phyloP scores from a whole-genome alignment of 2,797 vertebrate species.

The Arrhamphus sclerolepis region DNA sequence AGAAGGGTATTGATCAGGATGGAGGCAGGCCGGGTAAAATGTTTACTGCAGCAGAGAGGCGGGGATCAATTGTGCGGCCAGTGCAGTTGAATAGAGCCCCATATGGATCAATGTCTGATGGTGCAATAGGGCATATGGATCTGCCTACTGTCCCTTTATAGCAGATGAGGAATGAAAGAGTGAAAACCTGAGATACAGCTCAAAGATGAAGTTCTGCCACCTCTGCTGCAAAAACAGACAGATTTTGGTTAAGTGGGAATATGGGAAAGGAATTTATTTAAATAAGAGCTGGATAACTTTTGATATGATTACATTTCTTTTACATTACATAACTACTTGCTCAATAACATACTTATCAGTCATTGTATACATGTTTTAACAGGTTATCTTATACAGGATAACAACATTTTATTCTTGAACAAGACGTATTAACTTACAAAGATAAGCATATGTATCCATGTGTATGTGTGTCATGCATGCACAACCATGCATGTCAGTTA shows the following conservation, averaged over 20 bases:
- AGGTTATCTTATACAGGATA: not conserved
- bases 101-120: constrained; percentile 75
- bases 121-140: constrained; percentile 74
- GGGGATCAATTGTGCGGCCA: constrained; percentile 73
- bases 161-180: constrained; percentile 50
- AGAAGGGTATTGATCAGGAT: constrained; percentile 81
- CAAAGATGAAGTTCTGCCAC: constrained; percentile 21
- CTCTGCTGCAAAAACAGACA: constrained; percentile 34
- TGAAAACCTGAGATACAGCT: constrained; percentile 49
- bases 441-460: not conserved
- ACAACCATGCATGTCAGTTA: not conserved
- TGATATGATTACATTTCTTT: constrained; percentile 4
- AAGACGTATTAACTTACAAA: not conserved
- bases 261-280: constrained; percentile 2
- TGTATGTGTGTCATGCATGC: not conserved
- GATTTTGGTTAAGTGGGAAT: constrained; percentile 10
- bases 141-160: constrained; percentile 62
- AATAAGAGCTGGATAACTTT: not conserved
- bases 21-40: constrained; percentile 79
- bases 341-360: not conserved
- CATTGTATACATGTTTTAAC: not conserved
- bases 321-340: constrained; percentile 3
- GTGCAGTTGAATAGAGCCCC: constrained; percentile 77
- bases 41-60: constrained; percentile 81
- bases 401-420: not conserved